phyloP scores from a whole-genome alignment of 2,797 vertebrate genomes.

The Ctenosaura bakeri region DNA sequence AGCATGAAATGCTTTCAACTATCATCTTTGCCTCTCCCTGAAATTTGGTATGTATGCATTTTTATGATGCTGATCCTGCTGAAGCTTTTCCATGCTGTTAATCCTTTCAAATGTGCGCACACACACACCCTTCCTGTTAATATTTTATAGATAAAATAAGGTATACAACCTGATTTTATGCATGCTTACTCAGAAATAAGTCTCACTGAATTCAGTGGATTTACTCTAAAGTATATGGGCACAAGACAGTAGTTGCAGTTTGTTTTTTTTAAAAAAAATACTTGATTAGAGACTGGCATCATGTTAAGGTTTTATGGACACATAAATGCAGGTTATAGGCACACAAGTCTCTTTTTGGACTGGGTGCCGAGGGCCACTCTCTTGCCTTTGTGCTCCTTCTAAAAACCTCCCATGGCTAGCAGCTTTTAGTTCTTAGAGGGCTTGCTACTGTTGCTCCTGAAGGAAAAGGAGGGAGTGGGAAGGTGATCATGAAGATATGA shows the following conservation, averaged over 20 bases:
- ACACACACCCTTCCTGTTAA: background rate
- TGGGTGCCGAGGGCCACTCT: too few species aligned
- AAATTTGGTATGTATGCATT: conserved; percentile 19
- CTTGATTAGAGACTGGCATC: background rate
- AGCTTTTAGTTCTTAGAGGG: too few species aligned
- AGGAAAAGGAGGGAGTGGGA: too few species aligned
- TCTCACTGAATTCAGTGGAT: background rate
- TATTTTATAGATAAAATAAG: background rate
- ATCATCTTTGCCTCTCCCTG: conserved; percentile 1
- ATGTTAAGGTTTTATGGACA: too few species aligned
- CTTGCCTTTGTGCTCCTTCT: too few species aligned
- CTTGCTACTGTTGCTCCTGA: too few species aligned
- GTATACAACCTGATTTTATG: background rate
- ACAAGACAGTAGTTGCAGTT: background rate
- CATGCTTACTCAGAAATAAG: background rate
- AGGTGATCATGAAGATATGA: too few species aligned
- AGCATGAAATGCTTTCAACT: conserved; percentile 4
- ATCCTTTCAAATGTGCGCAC: background rate
- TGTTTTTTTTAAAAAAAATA: background rate
- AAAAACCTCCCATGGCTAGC: too few species aligned
- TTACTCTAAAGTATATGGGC: background rate
- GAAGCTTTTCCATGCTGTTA: conserved; percentile 6
- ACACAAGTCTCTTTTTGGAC: too few species aligned
- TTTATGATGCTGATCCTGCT: conserved; percentile 9
- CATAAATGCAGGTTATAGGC: too few species aligned